Conservation (phyloP, 2,888 invertebrate genomes). For the Yponomeuta plumbellus region DNA sequence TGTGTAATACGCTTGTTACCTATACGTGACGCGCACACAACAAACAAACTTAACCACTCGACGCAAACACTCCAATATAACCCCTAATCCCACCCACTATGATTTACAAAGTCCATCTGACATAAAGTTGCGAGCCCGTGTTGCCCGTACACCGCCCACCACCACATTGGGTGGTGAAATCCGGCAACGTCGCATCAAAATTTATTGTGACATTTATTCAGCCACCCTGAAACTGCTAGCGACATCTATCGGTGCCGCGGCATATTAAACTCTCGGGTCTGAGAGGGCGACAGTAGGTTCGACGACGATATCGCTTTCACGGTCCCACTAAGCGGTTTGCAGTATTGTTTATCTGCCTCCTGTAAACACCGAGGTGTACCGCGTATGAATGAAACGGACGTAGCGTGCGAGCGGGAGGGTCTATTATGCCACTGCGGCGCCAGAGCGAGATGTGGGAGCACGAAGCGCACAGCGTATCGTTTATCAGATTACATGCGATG, state of each 20-base stretch:
- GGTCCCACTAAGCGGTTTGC: constrained; percentile 76
- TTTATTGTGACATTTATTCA: constrained; percentile 71
- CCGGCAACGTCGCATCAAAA: constrained; percentile 73
- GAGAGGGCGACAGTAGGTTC: constrained; percentile 63
- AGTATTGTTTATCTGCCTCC: constrained; percentile 76
- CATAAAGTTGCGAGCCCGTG: constrained; percentile 42
- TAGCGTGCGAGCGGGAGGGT: constrained; percentile 51
- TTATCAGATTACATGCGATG: constrained; percentile 78
- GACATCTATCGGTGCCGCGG: constrained; percentile 57
- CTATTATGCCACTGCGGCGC: constrained; percentile 29
- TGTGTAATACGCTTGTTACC: constrained; percentile 70
- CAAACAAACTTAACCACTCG: constrained; percentile 42
- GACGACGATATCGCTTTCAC: constrained; percentile 74
- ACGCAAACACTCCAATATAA: constrained; percentile 38
- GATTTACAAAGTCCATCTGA: constrained; percentile 43
- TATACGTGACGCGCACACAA: constrained; percentile 70
- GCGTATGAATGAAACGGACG: constrained; percentile 77
- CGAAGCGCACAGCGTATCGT: constrained; percentile 59
- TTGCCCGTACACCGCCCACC: constrained; percentile 39
- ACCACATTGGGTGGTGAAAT: constrained; percentile 68
- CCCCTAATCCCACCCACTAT: constrained; percentile 38
- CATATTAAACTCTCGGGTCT: constrained; percentile 53
- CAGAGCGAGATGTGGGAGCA: constrained; percentile 51
- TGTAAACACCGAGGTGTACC: constrained; percentile 75
- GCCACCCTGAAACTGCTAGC: constrained; percentile 50